Evolutionary conservation across 2,888 invertebrate species (phyloP), one percentile per base, ranked within the genome.

Genomic region (Cabera pusaria): DNA sequence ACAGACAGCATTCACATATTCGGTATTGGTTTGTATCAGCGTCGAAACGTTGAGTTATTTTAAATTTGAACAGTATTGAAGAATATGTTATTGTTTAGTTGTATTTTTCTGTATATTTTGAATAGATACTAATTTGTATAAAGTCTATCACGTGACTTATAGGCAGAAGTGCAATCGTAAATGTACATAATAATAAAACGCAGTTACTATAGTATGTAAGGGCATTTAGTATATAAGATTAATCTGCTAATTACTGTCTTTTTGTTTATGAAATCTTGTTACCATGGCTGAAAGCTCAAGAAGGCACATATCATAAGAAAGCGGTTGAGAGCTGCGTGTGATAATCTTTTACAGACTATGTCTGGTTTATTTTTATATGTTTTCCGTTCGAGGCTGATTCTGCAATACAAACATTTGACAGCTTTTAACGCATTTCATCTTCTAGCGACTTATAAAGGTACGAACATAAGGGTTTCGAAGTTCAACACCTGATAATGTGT

Each of bases 201-300:
- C 75, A 76, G 69, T 66, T 72, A 64, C 62, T 56, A 43, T 58
- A 63, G 45, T 62, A 59, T 29, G 19, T 57, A 72, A 71, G 65
- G 52, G 23, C 44, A 47, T 28, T 56, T 56, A 60, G 41, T 58
- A 59, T 29, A n/a, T 55, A 72, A 67, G 60, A 53, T 59, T 60
- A 59, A 59, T 47, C 44, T 58, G 54, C 49, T 51, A 55, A 49
- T 48, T 47, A 48, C 36, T 54, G 12, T 4, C 7, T 5, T 7
- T 27, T 27, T 24, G 28, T 66, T 66, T 19, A 10, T 72, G 72
- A 65, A 73, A 52, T 71, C 62, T 44, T 70, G 78, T 84, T 83
- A 85, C 81, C 81, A 68, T 66, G 66, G 73, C 76, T 77, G 44
- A 59, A 75, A 70, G 86, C 87, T 87, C 85, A 86, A 85, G 69